Conservation (phyloP, 2,888 invertebrate genomes). For the Drosophila tanythrix region DNA sequence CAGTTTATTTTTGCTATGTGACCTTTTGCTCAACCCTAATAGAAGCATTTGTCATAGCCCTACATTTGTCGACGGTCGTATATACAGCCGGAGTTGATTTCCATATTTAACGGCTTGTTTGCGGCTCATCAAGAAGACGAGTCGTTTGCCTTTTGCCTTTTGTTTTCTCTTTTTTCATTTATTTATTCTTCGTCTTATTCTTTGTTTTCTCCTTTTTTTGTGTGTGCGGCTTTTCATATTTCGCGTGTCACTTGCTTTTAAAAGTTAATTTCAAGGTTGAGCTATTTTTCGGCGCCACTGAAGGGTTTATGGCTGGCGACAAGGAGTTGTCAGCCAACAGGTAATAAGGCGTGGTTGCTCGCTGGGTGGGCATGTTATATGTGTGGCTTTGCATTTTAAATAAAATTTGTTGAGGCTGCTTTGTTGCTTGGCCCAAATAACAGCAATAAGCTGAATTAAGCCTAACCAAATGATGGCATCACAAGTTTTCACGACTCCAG, state of each 20-base stretch:
- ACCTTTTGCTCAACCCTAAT: not conserved
- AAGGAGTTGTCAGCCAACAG: slow-evolving; percentile 61
- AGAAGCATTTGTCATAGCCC: slow-evolving; percentile 3
- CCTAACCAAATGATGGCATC: slow-evolving; percentile 64
- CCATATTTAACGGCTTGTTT: slow-evolving; percentile 64
- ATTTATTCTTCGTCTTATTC: slow-evolving; percentile 8
- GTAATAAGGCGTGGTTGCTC: slow-evolving; percentile 56
- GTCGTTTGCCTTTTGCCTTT: slow-evolving; percentile 25
- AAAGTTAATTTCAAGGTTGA: slow-evolving; percentile 82
- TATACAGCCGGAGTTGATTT: slow-evolving; percentile 28
- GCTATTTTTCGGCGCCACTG: slow-evolving; percentile 56
- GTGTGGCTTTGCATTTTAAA: slow-evolving; percentile 69
- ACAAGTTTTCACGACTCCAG: slow-evolving; percentile 63
- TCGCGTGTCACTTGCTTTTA: slow-evolving; percentile 47
- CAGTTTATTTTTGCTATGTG: not conserved
- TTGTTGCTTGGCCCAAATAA: slow-evolving; percentile 62
- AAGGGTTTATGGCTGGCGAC: slow-evolving; percentile 64
- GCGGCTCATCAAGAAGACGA: slow-evolving; percentile 40
- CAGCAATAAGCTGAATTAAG: slow-evolving; percentile 76
- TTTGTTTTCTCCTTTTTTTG: slow-evolving; percentile 11
- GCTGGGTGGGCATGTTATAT: slow-evolving; percentile 17
- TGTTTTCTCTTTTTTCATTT: slow-evolving; percentile 22
- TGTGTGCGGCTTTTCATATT: slow-evolving; percentile 53
- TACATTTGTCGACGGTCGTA: slow-evolving; percentile 2
- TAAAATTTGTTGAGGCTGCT: slow-evolving; percentile 61